Evolutionary conservation across 2,797 vertebrate species (phyloP), one percentile per base, ranked within the genome.

Genomic region (Ceryle rudis): DNA sequence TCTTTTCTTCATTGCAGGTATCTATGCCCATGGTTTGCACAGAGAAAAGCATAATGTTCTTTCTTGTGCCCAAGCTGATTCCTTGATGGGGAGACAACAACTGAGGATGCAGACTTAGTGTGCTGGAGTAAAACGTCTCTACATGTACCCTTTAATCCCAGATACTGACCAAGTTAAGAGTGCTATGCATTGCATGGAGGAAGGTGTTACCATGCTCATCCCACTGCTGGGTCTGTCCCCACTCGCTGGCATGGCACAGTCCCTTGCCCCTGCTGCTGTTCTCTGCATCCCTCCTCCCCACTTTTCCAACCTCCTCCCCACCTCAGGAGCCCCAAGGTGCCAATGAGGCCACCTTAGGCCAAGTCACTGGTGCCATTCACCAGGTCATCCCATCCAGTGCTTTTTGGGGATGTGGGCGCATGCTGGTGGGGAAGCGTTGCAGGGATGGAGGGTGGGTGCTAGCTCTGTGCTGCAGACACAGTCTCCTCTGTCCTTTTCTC

Each of bases 241-340:
- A 10, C 12, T 52, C 35, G 14, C 46, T 86, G 28, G 10, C 2
- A 1, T 29, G 11, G 12, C 26, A 14, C n/a, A 23, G 3, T 6
- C 18, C 25, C 39, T 52, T 3, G 3, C 41, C 29, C 39, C 15
- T 3, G 12, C 1, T 37, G 28, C 31, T 0, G 0, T 7, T 2
- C 25, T 83, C 5, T 1, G 16, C 15, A 14, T 55, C 52, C 15
- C 2, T 49, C 11, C 7, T 78, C 19, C 10, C 20, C 39, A 22
- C 31, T 28, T 13, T 81, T 51, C 46, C 69, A 31, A 13, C 8
- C 14, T 57, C 16, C 4, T 5, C 26, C 19, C 5, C 11, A 10
- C 3, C 51, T 18, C 69, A 33, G 85, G 26, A 73, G 17, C n/a
- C n/a, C 73, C 0, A 0, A 31, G 31, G 28, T 60, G 22, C 66